Evolutionary conservation across 64 coral and sea anemone species (phyloP).

Genomic region (Catalaphyllia jardinei): DNA sequence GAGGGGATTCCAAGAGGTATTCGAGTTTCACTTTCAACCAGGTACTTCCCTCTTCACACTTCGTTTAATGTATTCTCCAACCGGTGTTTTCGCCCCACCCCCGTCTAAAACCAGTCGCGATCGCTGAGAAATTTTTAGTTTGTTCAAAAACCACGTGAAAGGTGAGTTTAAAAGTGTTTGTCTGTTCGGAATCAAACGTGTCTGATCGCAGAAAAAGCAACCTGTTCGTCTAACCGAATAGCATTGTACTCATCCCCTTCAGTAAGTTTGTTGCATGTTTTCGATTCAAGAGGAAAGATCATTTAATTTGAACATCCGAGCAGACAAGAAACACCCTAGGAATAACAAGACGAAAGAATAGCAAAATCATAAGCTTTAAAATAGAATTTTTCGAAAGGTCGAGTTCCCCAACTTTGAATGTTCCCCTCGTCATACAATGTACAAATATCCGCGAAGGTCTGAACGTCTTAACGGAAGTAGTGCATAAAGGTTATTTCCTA

Average conservation of each 20-base stretch:
- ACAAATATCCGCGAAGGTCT: constrained; percentile 7
- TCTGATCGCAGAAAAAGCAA: not conserved
- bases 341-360: not conserved
- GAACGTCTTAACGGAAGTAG: constrained; percentile 24
- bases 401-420: not conserved
- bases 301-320: no score
- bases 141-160: not conserved
- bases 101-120: constrained; percentile 15
- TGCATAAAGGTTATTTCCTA: constrained; percentile 13
- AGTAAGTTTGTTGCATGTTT: not conserved
- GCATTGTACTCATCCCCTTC: no score
- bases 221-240: not conserved
- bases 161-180: not conserved
- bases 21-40: constrained; percentile 10
- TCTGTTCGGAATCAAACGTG: not conserved
- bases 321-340: no score
- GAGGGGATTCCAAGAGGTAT: not conserved
- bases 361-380: not conserved
- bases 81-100: constrained; percentile 35
- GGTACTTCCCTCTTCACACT: not conserved
- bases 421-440: not conserved
- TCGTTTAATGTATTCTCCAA: constrained; percentile 17
- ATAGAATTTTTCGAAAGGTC: not conserved
- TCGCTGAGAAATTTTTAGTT: not conserved
- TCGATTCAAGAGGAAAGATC: no score